phyloP scores from a whole-genome alignment of 1,140 invertebrate genomes.

The Lutraria rhynchaena region DNA sequence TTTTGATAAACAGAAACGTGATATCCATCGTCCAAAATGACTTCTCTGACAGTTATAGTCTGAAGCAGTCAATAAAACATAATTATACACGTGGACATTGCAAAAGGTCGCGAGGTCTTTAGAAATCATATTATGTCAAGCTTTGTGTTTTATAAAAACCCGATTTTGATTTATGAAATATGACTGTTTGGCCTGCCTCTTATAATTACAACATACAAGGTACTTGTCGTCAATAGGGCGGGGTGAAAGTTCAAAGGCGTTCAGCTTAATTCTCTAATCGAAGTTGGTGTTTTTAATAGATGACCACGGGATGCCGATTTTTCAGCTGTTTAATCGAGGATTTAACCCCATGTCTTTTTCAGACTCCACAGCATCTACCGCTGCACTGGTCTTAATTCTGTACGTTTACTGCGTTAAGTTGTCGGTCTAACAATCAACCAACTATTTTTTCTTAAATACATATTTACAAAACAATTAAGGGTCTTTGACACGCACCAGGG shows the following conservation, averaged over 20 bases:
- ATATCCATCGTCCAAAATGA: slow-evolving; percentile 21
- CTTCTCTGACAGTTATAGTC: slow-evolving; percentile 33
- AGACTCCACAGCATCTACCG: slow-evolving; percentile 38
- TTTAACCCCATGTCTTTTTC: slow-evolving; percentile 46
- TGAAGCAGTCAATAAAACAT: slow-evolving; percentile 39
- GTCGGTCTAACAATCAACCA: slow-evolving; percentile 51
- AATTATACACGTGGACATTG: slow-evolving; percentile 49
- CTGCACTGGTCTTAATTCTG: slow-evolving; percentile 24
- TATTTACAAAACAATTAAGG: slow-evolving; percentile 62
- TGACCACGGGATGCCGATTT: slow-evolving; percentile 41
- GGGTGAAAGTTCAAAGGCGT: slow-evolving; percentile 54
- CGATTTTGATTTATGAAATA: slow-evolving; percentile 51
- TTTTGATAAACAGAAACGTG: neutral
- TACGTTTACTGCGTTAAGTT: slow-evolving; percentile 42
- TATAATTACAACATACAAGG: slow-evolving; percentile 49
- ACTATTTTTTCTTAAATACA: slow-evolving; percentile 59
- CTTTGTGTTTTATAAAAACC: slow-evolving; percentile 53
- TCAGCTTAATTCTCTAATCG: slow-evolving; percentile 7
- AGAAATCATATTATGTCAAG: slow-evolving; percentile 54
- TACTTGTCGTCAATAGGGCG: slow-evolving; percentile 28
- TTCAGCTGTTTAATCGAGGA: slow-evolving; percentile 57
- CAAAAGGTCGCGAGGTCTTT: slow-evolving; percentile 46
- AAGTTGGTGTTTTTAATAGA: slow-evolving; percentile 35
- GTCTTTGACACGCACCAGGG: slow-evolving; percentile 51
- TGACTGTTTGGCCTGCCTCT: slow-evolving; percentile 43